phyloP scores from a whole-genome alignment of 2,888 invertebrate species.

The Anticlea derivata region DNA sequence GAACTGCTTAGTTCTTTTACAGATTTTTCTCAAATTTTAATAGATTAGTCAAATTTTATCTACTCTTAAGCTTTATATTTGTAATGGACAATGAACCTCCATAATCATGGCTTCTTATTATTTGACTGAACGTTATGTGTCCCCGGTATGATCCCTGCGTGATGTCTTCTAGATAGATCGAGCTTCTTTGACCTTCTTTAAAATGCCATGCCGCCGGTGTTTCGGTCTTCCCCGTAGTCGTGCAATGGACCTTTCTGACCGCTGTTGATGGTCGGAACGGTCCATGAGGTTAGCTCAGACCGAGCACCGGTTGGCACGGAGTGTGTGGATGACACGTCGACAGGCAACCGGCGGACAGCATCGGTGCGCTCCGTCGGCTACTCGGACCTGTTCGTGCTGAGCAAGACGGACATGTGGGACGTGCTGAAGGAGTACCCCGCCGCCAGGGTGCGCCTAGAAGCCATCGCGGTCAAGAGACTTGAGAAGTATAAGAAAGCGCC shows the following conservation, averaged over 20 bases:
- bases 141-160: conserved; percentile 56
- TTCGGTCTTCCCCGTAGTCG: conserved; percentile 51
- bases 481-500: conserved; percentile 98
- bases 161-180: conserved; percentile 38
- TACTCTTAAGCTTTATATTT: conserved; percentile 68
- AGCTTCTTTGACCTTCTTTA: conserved; percentile 42
- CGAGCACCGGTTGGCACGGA: conserved; percentile 79
- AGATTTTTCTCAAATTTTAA: conserved; percentile 51
- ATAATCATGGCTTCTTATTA: conserved; percentile 74
- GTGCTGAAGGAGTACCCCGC: conserved; percentile 98
- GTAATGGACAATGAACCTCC: conserved; percentile 57
- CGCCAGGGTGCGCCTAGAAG: conserved; percentile 96
- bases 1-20: conserved; percentile 71
- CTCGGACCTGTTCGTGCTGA: conserved; percentile 98
- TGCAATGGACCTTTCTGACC: conserved; percentile 11
- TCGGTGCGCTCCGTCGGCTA: conserved; percentile 99
- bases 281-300: conserved; percentile 36
- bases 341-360: conserved; percentile 98
- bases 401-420: conserved; percentile 99
- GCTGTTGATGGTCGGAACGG: not conserved
- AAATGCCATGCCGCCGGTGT: conserved; percentile 58
- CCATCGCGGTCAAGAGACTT: conserved; percentile 98
- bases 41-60: conserved; percentile 49
- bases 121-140: conserved; percentile 54
- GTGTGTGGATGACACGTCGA: conserved; percentile 84